Percentiles rank a stretch among this genome's conserved stretches.
Conservation (phyloP, 2,797 vertebrate genomes). For the Pangasius macronema region DNA sequence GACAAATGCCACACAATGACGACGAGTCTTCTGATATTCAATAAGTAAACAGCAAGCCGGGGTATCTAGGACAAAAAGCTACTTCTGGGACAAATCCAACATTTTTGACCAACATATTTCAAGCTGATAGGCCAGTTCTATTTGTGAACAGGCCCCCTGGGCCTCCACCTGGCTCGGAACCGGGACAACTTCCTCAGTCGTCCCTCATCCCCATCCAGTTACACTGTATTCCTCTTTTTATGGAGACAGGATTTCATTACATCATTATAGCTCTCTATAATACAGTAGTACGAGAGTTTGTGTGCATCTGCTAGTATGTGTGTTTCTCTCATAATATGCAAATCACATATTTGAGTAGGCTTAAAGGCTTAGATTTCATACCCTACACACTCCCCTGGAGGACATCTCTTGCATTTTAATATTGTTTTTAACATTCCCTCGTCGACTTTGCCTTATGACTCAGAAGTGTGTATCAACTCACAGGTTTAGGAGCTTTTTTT, state of each 20-base stretch:
- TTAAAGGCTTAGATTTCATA: constrained; percentile 18
- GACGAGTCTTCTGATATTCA: neutral
- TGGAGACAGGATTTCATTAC: neutral
- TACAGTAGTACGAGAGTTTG: neutral
- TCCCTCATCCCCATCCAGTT: neutral
- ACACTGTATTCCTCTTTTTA: neutral
- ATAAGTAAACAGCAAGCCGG: neutral
- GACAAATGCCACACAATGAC: neutral
- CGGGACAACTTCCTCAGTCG: neutral
- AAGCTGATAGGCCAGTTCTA: neutral
- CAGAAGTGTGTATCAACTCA: constrained; percentile 12
- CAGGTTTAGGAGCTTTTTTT: neutral
- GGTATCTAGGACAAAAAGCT: neutral
- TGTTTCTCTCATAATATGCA: constrained; percentile 25
- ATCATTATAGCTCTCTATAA: neutral
- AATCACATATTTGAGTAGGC: constrained; percentile 19
- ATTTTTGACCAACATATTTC: constrained; percentile 1
- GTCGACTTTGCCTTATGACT: constrained; percentile 10
- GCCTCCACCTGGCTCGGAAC: constrained; percentile 7
- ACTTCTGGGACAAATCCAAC: constrained; percentile 14
- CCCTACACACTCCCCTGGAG: constrained; percentile 15
- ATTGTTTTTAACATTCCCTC: constrained; percentile 6
- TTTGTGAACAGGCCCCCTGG: neutral
- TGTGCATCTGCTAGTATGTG: neutral
- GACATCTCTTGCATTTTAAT: constrained; percentile 13